Base-by-base conservation (phyloP, 1,140 invertebrate genomes). In the Drosophila lini region DNA sequence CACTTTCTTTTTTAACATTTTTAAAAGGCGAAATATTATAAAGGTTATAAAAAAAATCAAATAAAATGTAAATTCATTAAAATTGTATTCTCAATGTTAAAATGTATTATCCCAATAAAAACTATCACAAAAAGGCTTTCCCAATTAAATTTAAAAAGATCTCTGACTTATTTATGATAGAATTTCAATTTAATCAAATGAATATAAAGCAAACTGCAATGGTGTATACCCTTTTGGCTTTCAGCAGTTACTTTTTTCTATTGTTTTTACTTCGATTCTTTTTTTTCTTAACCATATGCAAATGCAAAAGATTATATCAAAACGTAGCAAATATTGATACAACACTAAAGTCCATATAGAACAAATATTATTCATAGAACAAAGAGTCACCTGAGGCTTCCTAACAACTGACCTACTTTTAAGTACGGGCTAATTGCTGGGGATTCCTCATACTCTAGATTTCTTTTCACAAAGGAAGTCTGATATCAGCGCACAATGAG, bases 401-500 rank as follows among this genome's bases (percentile, higher is more conserved):
- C 45, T 25, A 25, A 6, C 44, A 25, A 16, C 22, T 55, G 32
- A 25, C 58, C 31, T 32, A 38, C 31, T 61, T 53, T 36, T 22
- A 34, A 25, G 10, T 52, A 7, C 19, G 3, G 11, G 4, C 28
- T 53, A 36, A 28, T 61, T 62, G 36, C 34, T 22, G 34, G 32
- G 22, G n/a, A 61, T 38, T 57, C 59, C 32, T 5, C 7, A 8
- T 5, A 15, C 19, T 25, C 2, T 2, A 19, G 6, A 16, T 67
- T 36, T 42, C 0, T n/a, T 32, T 53, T 19, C 3, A 22, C n/a
- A 31, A 9, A 16, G 45, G 11, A 60, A 52, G 38, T 64, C 58
- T 61, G 78, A 80, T 80, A 80, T 70, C 58, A 58, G 57, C 19
- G 41, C 52, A 45, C 61, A 57, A 32, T 58, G 38, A 47, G 52